Evolutionary conservation across 53 echinoderm and acorn worm species (phyloP), one percentile per base, ranked within the genome.

Genomic region (Crossaster papposus): DNA sequence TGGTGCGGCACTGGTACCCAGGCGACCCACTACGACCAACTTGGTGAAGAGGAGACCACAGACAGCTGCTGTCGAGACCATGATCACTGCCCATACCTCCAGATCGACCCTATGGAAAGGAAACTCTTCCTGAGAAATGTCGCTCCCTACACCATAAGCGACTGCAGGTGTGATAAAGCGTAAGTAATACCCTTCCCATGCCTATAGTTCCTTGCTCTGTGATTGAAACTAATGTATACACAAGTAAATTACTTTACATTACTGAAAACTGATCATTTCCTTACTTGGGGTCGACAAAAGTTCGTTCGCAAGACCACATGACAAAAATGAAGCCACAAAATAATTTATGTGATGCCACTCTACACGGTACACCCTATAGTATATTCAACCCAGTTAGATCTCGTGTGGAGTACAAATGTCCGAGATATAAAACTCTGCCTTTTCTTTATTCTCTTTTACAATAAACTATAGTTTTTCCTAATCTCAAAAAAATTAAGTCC

Each of bases 101-200:
- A 85, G 23, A 89, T 89, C 35, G 14, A 23, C 0, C 90, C 92
- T 34, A 79, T 93, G 83, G 93, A 93, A 30, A 93, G 64, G 18
- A 96, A 94, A 36, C 82, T 92, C 62, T 76, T 94, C 90, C 58
- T 91, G 6, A 79, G 44, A 22, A 96, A 96, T 83, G 77, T 91
- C 72, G 70, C 85, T 24, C 89, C 94, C 52, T 94, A 86, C 82
- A 96, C 97, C 9, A 70, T 95, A 63, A 94, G 95, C 51, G 92
- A 95, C 79, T 96, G 97, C 64, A 85, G 89, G 14, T 92, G 95
- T 64, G 97, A 96, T 72, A 96, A 96, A 94, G 65, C 82, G 97
- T 96, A 89, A 91, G 93, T 92, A n/a, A 22, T 14, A 44, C 44
- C 44, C 2, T 44, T 44, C 9, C 9, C 44, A 5, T 44, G 44